These are phyloP conservation scores for Watsonalla binaria DNA, from an alignment of 2,888 invertebrate species.

Conservation along the genomic window DNA sequence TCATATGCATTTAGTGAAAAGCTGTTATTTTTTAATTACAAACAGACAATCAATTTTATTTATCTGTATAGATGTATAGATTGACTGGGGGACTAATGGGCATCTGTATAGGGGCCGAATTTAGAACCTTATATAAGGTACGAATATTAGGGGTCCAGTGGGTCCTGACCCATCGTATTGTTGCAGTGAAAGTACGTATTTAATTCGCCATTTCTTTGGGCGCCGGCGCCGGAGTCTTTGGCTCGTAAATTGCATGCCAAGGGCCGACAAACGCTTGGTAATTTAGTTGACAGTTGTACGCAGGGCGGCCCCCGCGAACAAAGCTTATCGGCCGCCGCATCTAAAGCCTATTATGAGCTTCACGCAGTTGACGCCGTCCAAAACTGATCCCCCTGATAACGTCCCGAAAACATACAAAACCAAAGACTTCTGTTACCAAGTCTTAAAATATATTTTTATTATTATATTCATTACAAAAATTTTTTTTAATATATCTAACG, in stretches of 20 bases:
- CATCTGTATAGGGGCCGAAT: too few species aligned
- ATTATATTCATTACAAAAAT: too few species aligned
- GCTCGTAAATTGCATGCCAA: constrained; percentile 68
- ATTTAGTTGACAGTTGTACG: constrained; percentile 71
- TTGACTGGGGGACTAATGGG: too few species aligned
- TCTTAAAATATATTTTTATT: too few species aligned
- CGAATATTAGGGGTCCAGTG: too few species aligned
- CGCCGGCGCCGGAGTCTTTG: constrained; percentile 52
- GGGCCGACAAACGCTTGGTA: constrained; percentile 69
- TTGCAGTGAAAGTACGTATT: constrained; percentile 39
- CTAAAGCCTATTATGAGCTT: constrained; percentile 71
- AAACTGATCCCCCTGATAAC: constrained; percentile 60
- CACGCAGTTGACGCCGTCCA: constrained; percentile 51
- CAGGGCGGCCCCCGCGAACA: constrained; percentile 29
- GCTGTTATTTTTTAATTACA: too few species aligned
- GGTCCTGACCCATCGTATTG: too few species aligned
- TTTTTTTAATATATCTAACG: too few species aligned
- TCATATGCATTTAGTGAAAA: too few species aligned
- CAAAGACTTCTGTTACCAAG: background rate
- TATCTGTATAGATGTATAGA: too few species aligned
- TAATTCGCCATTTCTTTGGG: constrained; percentile 39
- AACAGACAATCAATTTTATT: too few species aligned
- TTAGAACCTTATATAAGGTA: too few species aligned
- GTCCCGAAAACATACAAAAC: constrained; percentile 5
- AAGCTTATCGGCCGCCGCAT: constrained; percentile 67